A percentile compares a stretch with the other conserved stretches of the same genome.
Evolutionary conservation across 30 jellyfish, hydroid and myxozoan genomes (phyloP).

Genomic region (Hydractinia echinata): DNA sequence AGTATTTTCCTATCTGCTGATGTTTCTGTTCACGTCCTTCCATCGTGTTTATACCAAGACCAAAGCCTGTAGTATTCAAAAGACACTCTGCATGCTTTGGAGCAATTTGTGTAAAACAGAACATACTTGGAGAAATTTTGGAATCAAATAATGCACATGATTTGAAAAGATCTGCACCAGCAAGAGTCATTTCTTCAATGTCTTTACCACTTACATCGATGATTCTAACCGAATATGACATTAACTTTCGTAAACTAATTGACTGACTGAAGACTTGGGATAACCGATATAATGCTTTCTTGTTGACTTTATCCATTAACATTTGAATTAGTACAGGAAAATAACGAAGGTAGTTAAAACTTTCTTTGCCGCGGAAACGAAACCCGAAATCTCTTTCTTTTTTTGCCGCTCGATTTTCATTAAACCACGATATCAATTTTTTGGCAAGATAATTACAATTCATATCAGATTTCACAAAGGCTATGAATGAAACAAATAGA

Average conservation of each 20-base stretch:
- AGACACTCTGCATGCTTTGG: neutral
- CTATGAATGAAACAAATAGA: neutral
- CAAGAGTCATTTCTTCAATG: neutral
- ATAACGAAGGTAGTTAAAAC: neutral
- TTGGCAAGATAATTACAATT: neutral
- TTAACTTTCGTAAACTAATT: neutral
- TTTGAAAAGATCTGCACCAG: neutral
- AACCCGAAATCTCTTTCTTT: neutral
- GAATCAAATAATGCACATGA: neutral
- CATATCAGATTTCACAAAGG: neutral
- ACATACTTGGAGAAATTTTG: neutral
- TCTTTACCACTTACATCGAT: neutral
- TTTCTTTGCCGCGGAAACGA: conserved; percentile 9
- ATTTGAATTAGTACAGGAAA: neutral
- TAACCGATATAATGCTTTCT: neutral
- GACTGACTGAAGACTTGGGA: neutral
- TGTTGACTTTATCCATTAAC: neutral
- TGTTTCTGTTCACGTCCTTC: conserved; percentile 9
- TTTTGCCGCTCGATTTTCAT: conserved; percentile 1
- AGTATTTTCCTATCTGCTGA: neutral
- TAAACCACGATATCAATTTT: neutral
- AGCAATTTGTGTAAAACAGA: neutral
- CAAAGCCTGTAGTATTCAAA: neutral
- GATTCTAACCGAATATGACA: neutral
- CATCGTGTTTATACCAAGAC: conserved; percentile 2